Evolutionary conservation across 2,888 invertebrate species (phyloP), one percentile per base, ranked within the genome.

Genomic region (Lasioglossum zephyrum): DNA sequence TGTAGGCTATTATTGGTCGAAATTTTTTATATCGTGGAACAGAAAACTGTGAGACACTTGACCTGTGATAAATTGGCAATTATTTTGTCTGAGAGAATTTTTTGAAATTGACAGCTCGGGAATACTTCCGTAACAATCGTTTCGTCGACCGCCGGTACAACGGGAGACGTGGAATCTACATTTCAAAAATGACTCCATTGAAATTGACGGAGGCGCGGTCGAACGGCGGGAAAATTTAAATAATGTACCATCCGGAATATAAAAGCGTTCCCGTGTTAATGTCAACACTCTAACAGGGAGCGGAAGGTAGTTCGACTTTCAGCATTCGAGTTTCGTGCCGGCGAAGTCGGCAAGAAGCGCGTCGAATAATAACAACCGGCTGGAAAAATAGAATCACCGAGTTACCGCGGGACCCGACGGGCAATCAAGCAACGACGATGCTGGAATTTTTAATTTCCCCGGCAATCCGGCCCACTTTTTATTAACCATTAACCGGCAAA

Each of bases 391-490:
- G 13, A 49, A 22, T 78, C 57, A 80, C 57, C 44, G 13, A 44
- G 53, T 75, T 77, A 76, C 41, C 1, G 8, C 4, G 18, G 11
- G 36, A 77, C 73, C 60, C n/a, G 26, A 0, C 26, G 60, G 5
- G 87, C 80, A 88, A 89, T 89, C 78, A 83, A 77, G 70, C 26
- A 47, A 8, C 16, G 47, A 18, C 77, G 70, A 39, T 57, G 72
- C 44, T 47, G 81, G 72, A 82, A 86, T 88, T 91, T 89, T 88
- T 89, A 81, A 91, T 91, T 90, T 89, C 69, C 73, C 47, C 36
- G 22, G 79, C 88, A 91, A 90, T 87, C 80, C 85, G 70, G 79
- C 47, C 18, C 31, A 53, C 75, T 82, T 89, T 88, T 87, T 85
- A 83, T 86, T 87, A 86, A 84, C 79, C 85, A 87, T 88, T 86